Conservation (phyloP, 2,888 invertebrate genomes). For the Athalia circularis region DNA sequence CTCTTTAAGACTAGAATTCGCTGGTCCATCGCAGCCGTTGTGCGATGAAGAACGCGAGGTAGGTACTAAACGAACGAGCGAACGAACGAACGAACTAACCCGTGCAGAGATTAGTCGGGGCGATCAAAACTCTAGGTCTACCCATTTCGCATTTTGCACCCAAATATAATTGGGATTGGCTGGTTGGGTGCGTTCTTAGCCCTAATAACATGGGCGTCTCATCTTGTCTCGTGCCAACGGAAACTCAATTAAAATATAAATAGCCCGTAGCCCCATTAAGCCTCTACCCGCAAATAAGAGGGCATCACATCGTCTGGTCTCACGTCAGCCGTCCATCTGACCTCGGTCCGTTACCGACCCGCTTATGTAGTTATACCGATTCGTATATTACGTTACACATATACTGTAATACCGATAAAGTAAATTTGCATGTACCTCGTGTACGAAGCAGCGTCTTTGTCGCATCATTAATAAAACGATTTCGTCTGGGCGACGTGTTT, state of each 20-base stretch:
- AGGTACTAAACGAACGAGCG: neutral
- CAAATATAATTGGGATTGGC: conserved; percentile 40
- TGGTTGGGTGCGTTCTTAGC: conserved; percentile 39
- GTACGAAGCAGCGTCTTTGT: neutral
- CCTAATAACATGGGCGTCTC: conserved; percentile 44
- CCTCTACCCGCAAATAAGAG: conserved; percentile 45
- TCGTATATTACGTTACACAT: neutral
- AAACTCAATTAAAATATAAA: conserved; percentile 65
- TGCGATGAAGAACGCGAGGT: neutral
- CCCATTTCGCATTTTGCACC: conserved; percentile 33
- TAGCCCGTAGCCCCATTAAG: conserved; percentile 57
- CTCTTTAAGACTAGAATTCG: conserved; percentile 16
- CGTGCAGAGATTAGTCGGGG: conserved; percentile 31
- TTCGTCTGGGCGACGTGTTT: neutral
- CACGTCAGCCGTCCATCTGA: neutral
- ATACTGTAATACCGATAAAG: neutral
- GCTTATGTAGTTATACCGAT: conserved; percentile 27
- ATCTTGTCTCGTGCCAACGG: conserved; percentile 53
- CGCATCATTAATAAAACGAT: conserved; percentile 2
- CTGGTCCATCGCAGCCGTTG: neutral
- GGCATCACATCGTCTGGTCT: conserved; percentile 44
- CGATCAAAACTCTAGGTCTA: conserved; percentile 26
- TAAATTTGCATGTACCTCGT: neutral
- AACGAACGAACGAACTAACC: neutral
- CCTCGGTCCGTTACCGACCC: conserved; percentile 34